Base-by-base conservation (phyloP, 2,888 invertebrate species). In the Alitta virens region DNA sequence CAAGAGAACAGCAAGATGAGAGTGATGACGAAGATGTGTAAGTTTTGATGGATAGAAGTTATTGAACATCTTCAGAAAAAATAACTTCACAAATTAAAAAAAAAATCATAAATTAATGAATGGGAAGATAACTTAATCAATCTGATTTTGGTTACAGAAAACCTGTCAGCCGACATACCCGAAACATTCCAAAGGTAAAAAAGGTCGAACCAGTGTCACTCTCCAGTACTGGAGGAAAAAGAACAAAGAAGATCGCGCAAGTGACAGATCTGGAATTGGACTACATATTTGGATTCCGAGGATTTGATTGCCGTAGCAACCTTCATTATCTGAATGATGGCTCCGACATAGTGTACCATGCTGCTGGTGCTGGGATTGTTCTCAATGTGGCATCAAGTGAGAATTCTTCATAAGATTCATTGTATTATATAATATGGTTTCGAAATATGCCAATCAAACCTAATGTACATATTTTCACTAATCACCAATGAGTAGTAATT, bases 361-460 rank as follows among this genome's bases (percentile, higher is more conserved):
- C 83, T 7, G 83, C 82, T 50, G 82, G 80, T 9, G 77, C 81
- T 54, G 81, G 80, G 14, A 78, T 83, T 61, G 75, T 83, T 9
- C 76, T 78, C 64, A 78, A 80, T 64, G 61, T 82, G n/a, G 64
- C 77, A 3, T 63, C 78, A 67, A 78, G 80, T 80, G 60, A 60
- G 62, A 9, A 1, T 33, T 55, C n/a, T 46, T 12, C 5, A 33
- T 33, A 5, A 33, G 7, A 33, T 12, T 12, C 12, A 33, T 33
- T 33, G 33, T 12, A 33, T 33, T 33, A 12, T 12, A 33, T 33
- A 33, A 33, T 33, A 12, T 33, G 5, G 7, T 33, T 33, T 5
- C 33, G 5, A 7, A 33, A 7, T 33, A 33, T 7, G 5, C 12
- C 33, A 33, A 12, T 33, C 33, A 33, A 33, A n/a, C n/a, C n/a